Evolutionary conservation across 2,888 invertebrate genomes (phyloP), one percentile per base, ranked within the genome.

Genomic region (Apomyelois bistriatella): DNA sequence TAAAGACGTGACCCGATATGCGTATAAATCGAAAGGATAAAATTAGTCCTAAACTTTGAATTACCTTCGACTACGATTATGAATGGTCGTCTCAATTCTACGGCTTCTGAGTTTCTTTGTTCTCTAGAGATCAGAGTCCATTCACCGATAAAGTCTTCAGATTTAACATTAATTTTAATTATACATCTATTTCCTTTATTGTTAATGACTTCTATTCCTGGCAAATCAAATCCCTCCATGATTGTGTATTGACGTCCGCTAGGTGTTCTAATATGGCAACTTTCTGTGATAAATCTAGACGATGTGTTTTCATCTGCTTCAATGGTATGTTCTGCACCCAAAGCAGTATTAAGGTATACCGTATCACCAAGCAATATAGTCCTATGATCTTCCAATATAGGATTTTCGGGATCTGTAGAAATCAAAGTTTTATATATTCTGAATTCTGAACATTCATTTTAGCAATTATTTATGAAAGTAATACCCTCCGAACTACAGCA

Each of bases 1-100:
- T 48, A 43, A n/a, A 54, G 60, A 82, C 82, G 84, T 84, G 83
- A 83, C 79, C 60, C 17, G 78, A 79, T 79, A 80, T 62, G 59
- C 59, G 70, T 72, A 66, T 50, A 48, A 54, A 64, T 32, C 56
- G 57, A 52, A 53, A 53, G 10, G 2, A 7, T 9, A 60, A 53
- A 52, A 57, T 52, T 46, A 10, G 53, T 48, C 1, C 10, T 32
- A 32, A 32, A 57, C 10, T 52, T 58, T 42, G 37, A 17, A 58
- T 40, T 81, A 88, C 88, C 82, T 83, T 85, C 78, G 43, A 84
- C 71, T 54, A 65, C 54, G 60, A 88, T 77, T 43, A 65, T 74
- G 56, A 85, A 76, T 9, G 70, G 65, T 58, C 70, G 62, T 64
- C 82, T 76, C 57, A 70, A 76, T 74, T 87, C 82, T 12, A 75